Conservation (phyloP, 1,140 invertebrate genomes). For the Frieseomelitta varia region DNA sequence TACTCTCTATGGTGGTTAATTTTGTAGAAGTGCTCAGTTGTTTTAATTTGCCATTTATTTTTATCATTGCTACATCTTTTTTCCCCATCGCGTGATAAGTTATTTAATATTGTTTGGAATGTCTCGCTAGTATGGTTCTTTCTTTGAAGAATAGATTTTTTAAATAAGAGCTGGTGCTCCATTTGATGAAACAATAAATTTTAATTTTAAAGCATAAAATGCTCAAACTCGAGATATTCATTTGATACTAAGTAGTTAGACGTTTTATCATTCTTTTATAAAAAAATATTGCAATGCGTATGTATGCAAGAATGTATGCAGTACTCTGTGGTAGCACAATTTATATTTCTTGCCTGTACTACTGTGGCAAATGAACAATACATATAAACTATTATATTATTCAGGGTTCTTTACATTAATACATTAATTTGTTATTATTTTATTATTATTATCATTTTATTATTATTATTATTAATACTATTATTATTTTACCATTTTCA, state of each 20-base stretch:
- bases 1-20: conserved; percentile 52
- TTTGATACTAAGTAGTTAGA: conserved; percentile 44
- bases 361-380: conserved; percentile 63
- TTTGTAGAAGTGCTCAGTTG: conserved; percentile 53
- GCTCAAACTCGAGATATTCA: conserved; percentile 49
- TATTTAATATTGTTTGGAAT: conserved; percentile 42
- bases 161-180: conserved; percentile 51
- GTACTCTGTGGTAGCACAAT: conserved; percentile 64
- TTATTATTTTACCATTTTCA: background rate
- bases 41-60: conserved; percentile 59
- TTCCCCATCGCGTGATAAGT: conserved; percentile 37
- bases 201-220: conserved; percentile 39
- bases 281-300: conserved; percentile 50
- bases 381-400: conserved; percentile 69
- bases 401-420: conserved; percentile 64
- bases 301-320: conserved; percentile 67
- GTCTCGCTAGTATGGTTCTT: conserved; percentile 47
- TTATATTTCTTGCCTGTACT: conserved; percentile 61
- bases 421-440: conserved; percentile 57
- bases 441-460: conserved; percentile 51
- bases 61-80: background rate
- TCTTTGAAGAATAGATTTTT: conserved; percentile 33
- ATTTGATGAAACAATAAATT: conserved; percentile 41
- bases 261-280: conserved; percentile 39
- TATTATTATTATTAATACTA: conserved; percentile 11